Evolutionary conservation across 2,113 vertebrate genomes (phyloP), one percentile per base, ranked within the genome.

Genomic region (Cephalopholis sonnerati): DNA sequence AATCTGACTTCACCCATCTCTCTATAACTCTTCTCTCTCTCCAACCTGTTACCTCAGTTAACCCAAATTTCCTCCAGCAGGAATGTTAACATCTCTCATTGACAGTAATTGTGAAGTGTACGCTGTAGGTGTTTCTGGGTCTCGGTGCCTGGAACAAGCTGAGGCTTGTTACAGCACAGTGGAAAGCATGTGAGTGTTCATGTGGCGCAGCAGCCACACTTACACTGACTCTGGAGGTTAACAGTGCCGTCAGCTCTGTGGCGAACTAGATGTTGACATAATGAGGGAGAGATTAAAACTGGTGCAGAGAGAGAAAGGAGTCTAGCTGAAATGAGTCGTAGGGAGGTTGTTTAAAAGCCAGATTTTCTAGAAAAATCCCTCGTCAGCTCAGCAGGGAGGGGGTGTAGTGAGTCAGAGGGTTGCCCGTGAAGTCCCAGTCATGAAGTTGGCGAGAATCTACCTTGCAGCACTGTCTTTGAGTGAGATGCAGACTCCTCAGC

Each of bases 371-470:
- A 79, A 68, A 63, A 83, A 44, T 82, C 36, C 17, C 44, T 79
- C 15, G 48, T 84, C 75, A 39, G 66, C 77, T 69, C 66, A 72
- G 74, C 24, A 72, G 61, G 15, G 75, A 68, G 87, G 79, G 25
- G 78, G 85, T 78, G 75, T 71, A 69, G 57, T 89, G 87, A 87
- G 68, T 87, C 83, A 88, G 76, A 85, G 85, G 89, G 61, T 85
- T 84, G 78, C 76, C 81, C 72, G 11, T 87, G 69, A 78, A 76
- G 72, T 83, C 69, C 74, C 51, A 27, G 8, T n/a, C 46, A 78
- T 63, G 51, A 65, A 67, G 75, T n/a, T 77, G 50, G 74, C 25
- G n/a, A 68, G 70, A 82, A 61, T 39, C 48, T 74, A 74, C 76
- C 54, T 29, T 2, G 11, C n/a, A 78, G 58, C 69, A 54, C 29